Evolutionary conservation across 2,797 vertebrate genomes (phyloP).

Genomic region (Sylvilagus floridanus): DNA sequence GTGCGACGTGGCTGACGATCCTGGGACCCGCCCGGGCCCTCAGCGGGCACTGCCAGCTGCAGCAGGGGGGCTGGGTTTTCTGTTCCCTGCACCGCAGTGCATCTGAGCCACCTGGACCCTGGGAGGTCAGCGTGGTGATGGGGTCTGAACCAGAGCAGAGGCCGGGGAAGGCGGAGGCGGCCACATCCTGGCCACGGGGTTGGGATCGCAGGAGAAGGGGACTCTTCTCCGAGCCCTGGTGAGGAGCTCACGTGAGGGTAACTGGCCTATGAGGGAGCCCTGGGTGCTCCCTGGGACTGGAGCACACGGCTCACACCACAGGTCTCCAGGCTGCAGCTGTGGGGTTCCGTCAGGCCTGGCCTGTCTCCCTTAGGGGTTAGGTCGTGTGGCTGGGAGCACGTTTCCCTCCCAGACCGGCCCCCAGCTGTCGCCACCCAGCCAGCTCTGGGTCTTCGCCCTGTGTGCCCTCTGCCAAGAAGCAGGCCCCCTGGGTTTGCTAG

Average conservation of each 20-base stretch:
- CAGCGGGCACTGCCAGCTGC: neutral
- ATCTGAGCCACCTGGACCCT: neutral
- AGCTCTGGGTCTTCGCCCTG: neutral
- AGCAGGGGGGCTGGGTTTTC: neutral
- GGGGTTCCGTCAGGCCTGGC: neutral
- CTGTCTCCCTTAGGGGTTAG: neutral
- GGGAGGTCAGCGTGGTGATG: neutral
- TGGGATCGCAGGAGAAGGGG: neutral
- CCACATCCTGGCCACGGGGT: no score
- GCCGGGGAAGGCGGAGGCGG: neutral
- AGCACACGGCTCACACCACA: neutral
- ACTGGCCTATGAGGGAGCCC: neutral
- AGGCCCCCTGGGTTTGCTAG: neutral
- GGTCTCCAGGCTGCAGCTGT: neutral
- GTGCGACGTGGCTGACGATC: no score
- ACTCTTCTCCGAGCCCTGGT: no score
- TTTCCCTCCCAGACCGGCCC: neutral
- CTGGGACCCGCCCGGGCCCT: no score
- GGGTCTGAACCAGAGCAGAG: neutral
- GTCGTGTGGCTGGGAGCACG: neutral
- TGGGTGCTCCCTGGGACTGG: neutral
- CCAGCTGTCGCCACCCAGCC: neutral
- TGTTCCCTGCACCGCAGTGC: neutral
- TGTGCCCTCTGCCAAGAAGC: neutral
- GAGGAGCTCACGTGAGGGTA: neutral